A percentile compares a stretch with the other conserved stretches of the same genome.
Evolutionary conservation across 2,797 vertebrate species (phyloP).

Genomic region (Psittacula echo): DNA sequence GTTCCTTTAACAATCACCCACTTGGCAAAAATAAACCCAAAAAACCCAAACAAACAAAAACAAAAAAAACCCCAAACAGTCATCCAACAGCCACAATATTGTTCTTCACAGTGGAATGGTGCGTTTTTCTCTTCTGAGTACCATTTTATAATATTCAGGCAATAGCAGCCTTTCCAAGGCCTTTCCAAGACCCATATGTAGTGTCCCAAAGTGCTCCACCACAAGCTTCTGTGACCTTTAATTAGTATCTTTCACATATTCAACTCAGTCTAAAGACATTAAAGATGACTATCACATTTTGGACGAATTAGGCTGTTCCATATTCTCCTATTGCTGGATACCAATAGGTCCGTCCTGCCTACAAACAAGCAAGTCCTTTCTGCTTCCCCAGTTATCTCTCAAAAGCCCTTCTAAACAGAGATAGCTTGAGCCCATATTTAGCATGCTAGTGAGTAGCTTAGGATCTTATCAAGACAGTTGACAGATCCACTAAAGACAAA

Average conservation of each 20-base stretch:
- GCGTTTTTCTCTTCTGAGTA: neutral
- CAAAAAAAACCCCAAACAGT: neutral
- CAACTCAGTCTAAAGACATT: neutral
- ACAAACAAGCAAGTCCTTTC: neutral
- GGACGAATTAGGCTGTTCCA: neutral
- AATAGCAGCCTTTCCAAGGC: neutral
- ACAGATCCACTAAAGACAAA: neutral
- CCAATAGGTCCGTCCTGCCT: neutral
- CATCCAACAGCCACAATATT: neutral
- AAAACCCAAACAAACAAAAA: neutral
- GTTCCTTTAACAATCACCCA: slow-evolving; percentile 6
- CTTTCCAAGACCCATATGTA: neutral
- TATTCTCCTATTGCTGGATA: neutral
- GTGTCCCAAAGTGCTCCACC: neutral
- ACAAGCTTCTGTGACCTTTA: neutral
- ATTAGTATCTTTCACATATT: neutral
- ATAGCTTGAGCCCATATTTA: neutral
- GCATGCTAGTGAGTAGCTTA: neutral
- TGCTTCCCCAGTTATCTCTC: neutral
- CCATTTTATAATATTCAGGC: neutral
- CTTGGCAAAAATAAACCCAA: neutral
- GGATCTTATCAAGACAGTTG: neutral
- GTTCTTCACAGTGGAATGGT: neutral
- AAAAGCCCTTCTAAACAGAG: neutral
- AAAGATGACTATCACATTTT: neutral